Conservation (phyloP, 2,888 invertebrate species). For the Mesorhabditis spiculigera region DNA sequence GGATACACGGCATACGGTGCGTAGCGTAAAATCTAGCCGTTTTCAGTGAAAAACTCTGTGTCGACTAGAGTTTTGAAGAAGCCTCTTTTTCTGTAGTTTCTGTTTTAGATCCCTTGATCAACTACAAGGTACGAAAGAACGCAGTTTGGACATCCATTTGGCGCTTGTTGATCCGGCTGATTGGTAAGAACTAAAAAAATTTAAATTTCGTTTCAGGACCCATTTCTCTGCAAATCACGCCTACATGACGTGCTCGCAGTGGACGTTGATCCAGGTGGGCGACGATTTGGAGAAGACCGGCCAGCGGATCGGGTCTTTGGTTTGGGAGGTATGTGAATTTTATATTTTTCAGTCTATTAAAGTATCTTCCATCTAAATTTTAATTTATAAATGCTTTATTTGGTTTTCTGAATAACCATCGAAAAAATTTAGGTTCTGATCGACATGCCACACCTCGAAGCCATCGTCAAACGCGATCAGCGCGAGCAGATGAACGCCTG, state of each 20-base stretch:
- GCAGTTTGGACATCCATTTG: background rate
- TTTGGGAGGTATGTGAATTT: background rate
- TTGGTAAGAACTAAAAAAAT: background rate
- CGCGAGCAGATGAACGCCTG: constrained; percentile 36
- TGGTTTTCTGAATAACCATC: too few species aligned
- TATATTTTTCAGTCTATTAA: background rate
- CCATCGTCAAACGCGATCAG: constrained; percentile 36
- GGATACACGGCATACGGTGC: background rate
- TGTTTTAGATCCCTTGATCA: background rate
- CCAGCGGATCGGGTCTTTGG: constrained; percentile 15
- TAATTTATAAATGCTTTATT: too few species aligned
- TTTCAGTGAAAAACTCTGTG: too few species aligned
- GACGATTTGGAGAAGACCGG: constrained; percentile 13
- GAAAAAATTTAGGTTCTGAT: constrained; percentile 23
- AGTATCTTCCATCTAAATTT: background rate
- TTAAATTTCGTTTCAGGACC: background rate
- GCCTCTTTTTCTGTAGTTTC: background rate
- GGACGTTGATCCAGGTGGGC: constrained; percentile 9
- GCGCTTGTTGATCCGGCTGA: background rate
- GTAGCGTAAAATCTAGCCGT: too few species aligned
- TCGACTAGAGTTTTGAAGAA: too few species aligned
- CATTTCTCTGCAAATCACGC: constrained; percentile 3
- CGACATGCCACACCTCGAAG: constrained; percentile 38
- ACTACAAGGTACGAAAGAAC: background rate
- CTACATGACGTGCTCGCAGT: background rate